Percentiles rank a stretch among this genome's conserved stretches.
Conservation (phyloP, 2,797 vertebrate species). For the Microctenopoma stevenorrisi region DNA sequence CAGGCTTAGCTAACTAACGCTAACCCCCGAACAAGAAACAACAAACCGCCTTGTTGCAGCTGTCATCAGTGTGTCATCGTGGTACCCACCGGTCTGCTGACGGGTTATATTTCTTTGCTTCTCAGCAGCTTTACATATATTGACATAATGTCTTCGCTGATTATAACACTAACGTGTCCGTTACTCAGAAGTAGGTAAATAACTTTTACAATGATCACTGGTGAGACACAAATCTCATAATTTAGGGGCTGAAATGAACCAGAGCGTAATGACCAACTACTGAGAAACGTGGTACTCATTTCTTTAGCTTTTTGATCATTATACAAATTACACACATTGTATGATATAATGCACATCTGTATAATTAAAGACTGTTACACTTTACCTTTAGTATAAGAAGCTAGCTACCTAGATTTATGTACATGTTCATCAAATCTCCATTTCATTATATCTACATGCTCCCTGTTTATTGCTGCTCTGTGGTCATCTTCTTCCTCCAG, state of each 20-base stretch:
- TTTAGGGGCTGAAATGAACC: too few species aligned
- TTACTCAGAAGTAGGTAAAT: not conserved
- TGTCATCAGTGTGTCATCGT: slow-evolving; percentile 13
- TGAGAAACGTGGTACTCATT: too few species aligned
- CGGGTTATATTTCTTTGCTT: not conserved
- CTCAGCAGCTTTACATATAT: not conserved
- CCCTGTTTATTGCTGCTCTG: slow-evolving; percentile 1
- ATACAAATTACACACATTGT: too few species aligned
- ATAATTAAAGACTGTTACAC: too few species aligned
- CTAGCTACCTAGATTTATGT: not conserved
- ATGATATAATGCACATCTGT: too few species aligned
- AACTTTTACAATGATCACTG: too few species aligned
- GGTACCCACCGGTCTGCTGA: not conserved
- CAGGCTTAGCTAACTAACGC: slow-evolving; percentile 38
- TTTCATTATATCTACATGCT: not conserved
- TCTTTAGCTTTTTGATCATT: too few species aligned
- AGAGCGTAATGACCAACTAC: too few species aligned
- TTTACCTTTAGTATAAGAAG: too few species aligned
- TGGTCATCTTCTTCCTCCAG: slow-evolving; percentile 72
- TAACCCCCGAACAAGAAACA: not conserved
- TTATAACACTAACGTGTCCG: not conserved
- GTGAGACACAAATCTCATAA: too few species aligned
- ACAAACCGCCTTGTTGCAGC: not conserved
- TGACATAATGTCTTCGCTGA: not conserved
- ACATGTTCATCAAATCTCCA: not conserved